These are phyloP conservation scores for Wiebesia pumilae DNA, from an alignment of 1,140 invertebrate genomes.

Conservation along the genomic window DNA sequence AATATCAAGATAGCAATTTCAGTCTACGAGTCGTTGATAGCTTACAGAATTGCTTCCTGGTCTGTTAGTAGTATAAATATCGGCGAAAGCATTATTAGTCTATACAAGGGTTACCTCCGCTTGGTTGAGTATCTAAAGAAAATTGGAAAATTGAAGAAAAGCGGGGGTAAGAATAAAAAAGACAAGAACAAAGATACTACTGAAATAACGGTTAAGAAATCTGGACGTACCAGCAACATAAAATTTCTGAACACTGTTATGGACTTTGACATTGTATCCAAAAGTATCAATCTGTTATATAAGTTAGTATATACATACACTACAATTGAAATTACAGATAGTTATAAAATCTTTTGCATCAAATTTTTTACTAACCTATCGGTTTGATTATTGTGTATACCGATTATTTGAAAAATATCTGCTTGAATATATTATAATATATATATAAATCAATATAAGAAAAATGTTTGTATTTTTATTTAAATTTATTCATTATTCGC, in stretches of 20 bases:
- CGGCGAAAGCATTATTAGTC: conserved; percentile 66
- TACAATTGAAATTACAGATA: neutral
- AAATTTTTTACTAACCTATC: too few species aligned
- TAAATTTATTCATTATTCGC: too few species aligned
- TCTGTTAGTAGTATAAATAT: conserved; percentile 60
- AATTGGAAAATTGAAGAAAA: conserved; percentile 70
- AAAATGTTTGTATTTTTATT: too few species aligned
- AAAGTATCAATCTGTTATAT: conserved; percentile 71
- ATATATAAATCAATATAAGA: too few species aligned
- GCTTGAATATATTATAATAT: too few species aligned
- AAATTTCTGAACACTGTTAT: conserved; percentile 72
- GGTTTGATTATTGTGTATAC: too few species aligned
- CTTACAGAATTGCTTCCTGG: conserved; percentile 74
- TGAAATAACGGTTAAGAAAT: conserved; percentile 64
- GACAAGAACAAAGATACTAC: conserved; percentile 66
- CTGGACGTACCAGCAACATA: conserved; percentile 54
- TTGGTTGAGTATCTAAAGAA: conserved; percentile 70
- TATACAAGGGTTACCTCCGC: conserved; percentile 72
- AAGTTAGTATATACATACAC: conserved; percentile 63
- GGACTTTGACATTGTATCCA: conserved; percentile 68
- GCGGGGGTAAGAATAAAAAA: conserved; percentile 67
- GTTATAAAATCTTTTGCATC: too few species aligned
- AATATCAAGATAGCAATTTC: conserved; percentile 72
- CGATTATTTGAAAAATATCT: too few species aligned
- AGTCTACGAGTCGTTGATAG: conserved; percentile 75